phyloP scores from a whole-genome alignment of 2,888 invertebrate species.

The Cistogaster globosa region DNA sequence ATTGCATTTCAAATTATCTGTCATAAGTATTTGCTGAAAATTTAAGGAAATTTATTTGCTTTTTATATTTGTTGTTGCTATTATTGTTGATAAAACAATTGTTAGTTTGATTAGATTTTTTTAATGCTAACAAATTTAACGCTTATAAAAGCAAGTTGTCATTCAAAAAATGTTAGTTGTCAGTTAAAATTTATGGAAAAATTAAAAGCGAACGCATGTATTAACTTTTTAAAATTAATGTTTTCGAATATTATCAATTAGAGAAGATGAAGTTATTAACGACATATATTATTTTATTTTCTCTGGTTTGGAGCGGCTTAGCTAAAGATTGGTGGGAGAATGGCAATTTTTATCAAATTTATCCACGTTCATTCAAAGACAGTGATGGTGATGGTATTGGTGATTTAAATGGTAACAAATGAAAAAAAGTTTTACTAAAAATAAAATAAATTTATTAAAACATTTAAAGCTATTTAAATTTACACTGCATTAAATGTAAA shows the following conservation, averaged over 20 bases:
- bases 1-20: background rate
- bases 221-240: background rate
- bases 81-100: slow-evolving; percentile 60
- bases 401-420: slow-evolving; percentile 84
- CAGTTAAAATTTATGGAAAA: slow-evolving; percentile 15
- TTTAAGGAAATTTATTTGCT: slow-evolving; percentile 27
- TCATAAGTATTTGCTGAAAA: slow-evolving; percentile 2
- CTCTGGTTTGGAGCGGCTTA: slow-evolving; percentile 12
- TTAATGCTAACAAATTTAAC: background rate
- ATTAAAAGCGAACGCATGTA: slow-evolving; percentile 1
- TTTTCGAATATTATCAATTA: background rate
- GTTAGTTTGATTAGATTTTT: slow-evolving; percentile 33
- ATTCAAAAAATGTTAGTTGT: slow-evolving; percentile 26
- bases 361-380: slow-evolving; percentile 91
- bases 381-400: slow-evolving; percentile 90
- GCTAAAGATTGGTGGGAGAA: slow-evolving; percentile 80
- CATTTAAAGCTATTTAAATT: background rate
- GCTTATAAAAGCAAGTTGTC: slow-evolving; percentile 56
- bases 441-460: background rate
- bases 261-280: slow-evolving; percentile 45
- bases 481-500: background rate
- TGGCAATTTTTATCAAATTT: slow-evolving; percentile 89
- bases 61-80: slow-evolving; percentile 1
- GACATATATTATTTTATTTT: slow-evolving; percentile 45
- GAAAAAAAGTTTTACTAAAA: background rate